These are phyloP conservation scores for Glomeris maerens DNA, from an alignment of 1,140 invertebrate species.

Conservation along the genomic window DNA sequence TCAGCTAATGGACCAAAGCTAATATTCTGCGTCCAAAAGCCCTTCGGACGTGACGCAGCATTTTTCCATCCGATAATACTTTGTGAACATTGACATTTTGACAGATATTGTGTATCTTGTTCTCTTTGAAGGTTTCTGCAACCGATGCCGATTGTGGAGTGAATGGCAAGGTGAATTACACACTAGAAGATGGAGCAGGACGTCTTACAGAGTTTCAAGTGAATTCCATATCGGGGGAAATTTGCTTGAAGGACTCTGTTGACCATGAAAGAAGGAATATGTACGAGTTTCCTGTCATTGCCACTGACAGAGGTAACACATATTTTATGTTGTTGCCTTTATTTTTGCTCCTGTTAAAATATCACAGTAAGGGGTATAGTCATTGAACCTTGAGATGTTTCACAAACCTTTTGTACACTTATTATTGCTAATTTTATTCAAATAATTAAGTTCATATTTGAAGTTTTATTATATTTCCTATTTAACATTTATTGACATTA, in stretches of 20 bases:
- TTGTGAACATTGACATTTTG: too few relatives aligned
- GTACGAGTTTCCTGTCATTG: constrained; percentile 85
- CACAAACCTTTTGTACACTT: too few relatives aligned
- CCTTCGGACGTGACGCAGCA: too few relatives aligned
- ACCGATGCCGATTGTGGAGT: constrained; percentile 87
- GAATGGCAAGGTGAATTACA: constrained; percentile 88
- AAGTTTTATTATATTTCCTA: too few relatives aligned
- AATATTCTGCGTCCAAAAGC: too few relatives aligned
- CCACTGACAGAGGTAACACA: constrained; percentile 76
- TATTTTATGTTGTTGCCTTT: constrained; percentile 28
- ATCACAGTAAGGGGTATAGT: too few relatives aligned
- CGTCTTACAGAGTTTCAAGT: constrained; percentile 58
- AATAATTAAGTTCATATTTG: too few relatives aligned
- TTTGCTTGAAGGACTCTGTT: constrained; percentile 65
- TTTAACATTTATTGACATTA: too few relatives aligned
- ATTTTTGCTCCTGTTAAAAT: constrained; percentile 1
- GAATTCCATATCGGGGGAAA: constrained; percentile 64
- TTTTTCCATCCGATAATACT: too few relatives aligned
- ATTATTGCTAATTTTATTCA: too few relatives aligned
- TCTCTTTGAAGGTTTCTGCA: constrained; percentile 65
- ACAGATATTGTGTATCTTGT: not conserved
- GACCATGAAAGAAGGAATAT: constrained; percentile 72
- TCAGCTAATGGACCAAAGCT: too few relatives aligned
- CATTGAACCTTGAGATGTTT: too few relatives aligned
- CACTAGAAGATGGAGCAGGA: constrained; percentile 50